Evolutionary conservation across 2,113 vertebrate species (phyloP).

Genomic region (Podarcis raffonei): DNA sequence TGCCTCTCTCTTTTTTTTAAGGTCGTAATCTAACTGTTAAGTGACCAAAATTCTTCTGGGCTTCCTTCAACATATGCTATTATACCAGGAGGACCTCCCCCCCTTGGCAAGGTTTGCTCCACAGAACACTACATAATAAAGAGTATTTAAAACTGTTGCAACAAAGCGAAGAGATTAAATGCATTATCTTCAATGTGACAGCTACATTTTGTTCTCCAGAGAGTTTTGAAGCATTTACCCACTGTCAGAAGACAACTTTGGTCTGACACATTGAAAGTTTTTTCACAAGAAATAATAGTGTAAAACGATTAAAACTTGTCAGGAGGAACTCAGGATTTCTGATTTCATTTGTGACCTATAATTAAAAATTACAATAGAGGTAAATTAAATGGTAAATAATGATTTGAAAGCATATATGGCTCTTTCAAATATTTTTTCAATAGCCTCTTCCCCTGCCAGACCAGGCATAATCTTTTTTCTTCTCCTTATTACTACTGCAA

Average conservation of each 20-base stretch:
- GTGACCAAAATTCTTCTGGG: constrained; percentile 8
- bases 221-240: constrained; percentile 55
- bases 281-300: constrained; percentile 20
- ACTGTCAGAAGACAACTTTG: constrained; percentile 23
- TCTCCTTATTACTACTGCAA: too few relatives aligned
- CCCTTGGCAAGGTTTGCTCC: constrained; percentile 23
- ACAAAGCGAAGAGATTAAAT: constrained; percentile 57
- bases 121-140: constrained; percentile 25
- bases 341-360: constrained; percentile 46
- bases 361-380: constrained; percentile 49
- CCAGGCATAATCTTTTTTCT: too few relatives aligned
- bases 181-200: constrained; percentile 63
- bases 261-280: constrained; percentile 26
- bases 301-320: constrained; percentile 34
- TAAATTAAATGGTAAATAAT: constrained; percentile 51
- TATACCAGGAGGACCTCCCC: not conserved
- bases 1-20: constrained; percentile 46
- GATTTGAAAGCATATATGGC: constrained; percentile 24
- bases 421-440: too few relatives aligned
- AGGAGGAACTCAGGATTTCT: constrained; percentile 59
- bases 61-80: constrained; percentile 32
- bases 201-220: constrained; percentile 55
- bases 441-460: too few relatives aligned
- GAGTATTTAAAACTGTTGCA: constrained; percentile 50
- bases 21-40: constrained; percentile 53